phyloP scores from a whole-genome alignment of 2,797 vertebrate species.

The Dallia pectoralis region DNA sequence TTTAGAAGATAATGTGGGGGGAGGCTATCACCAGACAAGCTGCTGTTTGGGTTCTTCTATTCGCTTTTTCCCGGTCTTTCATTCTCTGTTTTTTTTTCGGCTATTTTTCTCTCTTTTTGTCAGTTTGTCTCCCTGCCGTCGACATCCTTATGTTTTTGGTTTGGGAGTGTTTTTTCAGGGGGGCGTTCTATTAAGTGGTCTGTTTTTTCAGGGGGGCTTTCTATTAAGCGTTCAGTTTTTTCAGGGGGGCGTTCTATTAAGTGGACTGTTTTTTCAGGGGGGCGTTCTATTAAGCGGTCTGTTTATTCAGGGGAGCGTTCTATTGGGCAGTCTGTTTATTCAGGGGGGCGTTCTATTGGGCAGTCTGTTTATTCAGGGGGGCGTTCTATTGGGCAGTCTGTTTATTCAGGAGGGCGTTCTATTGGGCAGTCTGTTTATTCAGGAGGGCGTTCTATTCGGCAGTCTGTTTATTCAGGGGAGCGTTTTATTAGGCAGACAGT shows the following conservation, averaged over 20 bases:
- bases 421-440: slow-evolving; percentile 25
- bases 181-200: background rate
- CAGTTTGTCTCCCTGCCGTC: background rate
- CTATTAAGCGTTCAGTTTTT: slow-evolving; percentile 26
- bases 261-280: slow-evolving; percentile 23
- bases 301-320: slow-evolving; percentile 12
- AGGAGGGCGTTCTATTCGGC: background rate
- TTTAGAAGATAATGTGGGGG: slow-evolving; percentile 35
- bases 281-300: slow-evolving; percentile 9
- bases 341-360: background rate
- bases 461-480: slow-evolving; percentile 25
- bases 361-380: slow-evolving; percentile 25
- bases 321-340: slow-evolving; percentile 24
- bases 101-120: slow-evolving; percentile 4
- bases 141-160: slow-evolving; percentile 17
- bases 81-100: too few species aligned
- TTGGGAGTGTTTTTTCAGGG: slow-evolving; percentile 32
- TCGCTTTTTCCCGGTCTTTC: slow-evolving; percentile 11
- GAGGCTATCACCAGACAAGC: background rate
- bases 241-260: background rate
- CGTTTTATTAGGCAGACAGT: slow-evolving; percentile 14
- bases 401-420: slow-evolving; percentile 10
- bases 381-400: slow-evolving; percentile 8
- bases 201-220: slow-evolving; percentile 37
- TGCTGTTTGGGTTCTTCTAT: background rate